phyloP scores from a whole-genome alignment of 2,797 vertebrate species.

The Gallinago stenura region DNA sequence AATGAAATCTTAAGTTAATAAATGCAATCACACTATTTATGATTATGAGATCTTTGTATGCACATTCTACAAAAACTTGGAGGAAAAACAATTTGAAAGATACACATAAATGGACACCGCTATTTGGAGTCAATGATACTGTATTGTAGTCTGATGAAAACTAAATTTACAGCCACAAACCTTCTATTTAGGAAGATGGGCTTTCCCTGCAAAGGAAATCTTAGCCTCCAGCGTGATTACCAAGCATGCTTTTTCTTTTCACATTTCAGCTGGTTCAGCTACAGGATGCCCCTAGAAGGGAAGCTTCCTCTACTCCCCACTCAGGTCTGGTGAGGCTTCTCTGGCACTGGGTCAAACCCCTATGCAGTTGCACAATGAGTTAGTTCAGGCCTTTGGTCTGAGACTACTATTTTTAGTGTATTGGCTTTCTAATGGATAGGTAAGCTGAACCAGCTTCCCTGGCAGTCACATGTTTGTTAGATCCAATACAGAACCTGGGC shows the following conservation, averaged over 20 bases:
- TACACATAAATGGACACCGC: background rate
- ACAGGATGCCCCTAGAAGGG: background rate
- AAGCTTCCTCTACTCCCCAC: background rate
- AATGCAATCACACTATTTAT: background rate
- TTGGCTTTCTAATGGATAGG: background rate
- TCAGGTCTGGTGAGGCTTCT: background rate
- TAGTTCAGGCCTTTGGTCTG: background rate
- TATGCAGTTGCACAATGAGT: accelerated
- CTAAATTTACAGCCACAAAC: background rate
- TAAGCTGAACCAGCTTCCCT: background rate
- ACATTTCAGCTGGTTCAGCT: background rate
- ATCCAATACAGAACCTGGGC: background rate
- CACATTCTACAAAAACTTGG: background rate
- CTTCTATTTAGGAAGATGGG: background rate
- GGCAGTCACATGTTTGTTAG: background rate
- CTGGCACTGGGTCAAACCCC: background rate
- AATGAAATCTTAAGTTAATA: background rate
- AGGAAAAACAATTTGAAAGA: background rate
- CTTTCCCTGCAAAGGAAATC: background rate
- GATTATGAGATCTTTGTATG: background rate
- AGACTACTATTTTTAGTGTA: background rate
- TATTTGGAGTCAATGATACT: background rate
- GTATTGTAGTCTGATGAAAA: background rate
- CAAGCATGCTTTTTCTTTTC: background rate
- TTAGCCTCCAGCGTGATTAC: background rate